Evolutionary conservation across 2,113 vertebrate genomes (phyloP).

Genomic region (Catharus fuscescens): DNA sequence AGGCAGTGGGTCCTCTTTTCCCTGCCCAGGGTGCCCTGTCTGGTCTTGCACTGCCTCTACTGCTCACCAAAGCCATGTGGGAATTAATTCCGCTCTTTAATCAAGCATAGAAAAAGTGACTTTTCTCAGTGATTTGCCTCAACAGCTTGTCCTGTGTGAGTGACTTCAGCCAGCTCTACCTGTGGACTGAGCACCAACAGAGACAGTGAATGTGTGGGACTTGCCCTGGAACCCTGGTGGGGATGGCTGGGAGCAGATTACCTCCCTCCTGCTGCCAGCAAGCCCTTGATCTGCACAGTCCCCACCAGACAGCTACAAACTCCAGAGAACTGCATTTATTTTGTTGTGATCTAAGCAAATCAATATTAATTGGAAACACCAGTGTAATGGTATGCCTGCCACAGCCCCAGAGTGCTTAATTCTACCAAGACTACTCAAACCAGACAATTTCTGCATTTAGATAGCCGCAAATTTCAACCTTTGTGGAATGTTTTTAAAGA

Average conservation of each 20-base stretch:
- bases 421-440: background rate
- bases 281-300: background rate
- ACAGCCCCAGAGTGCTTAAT: background rate
- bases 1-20: background rate
- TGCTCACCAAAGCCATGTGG: background rate
- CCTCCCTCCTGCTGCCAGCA: background rate
- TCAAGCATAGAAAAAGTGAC: background rate
- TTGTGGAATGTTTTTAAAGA: background rate
- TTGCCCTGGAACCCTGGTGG: rapidly evolving
- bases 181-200: background rate
- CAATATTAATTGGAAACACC: background rate
- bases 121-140: background rate
- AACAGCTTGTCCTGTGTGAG: background rate
- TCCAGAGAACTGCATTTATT: background rate
- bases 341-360: background rate
- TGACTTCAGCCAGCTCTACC: background rate
- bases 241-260: background rate
- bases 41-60: background rate
- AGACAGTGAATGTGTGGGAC: too few species aligned
- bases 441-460: rapidly evolving
- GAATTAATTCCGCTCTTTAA: background rate
- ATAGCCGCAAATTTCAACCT: background rate
- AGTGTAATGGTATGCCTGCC: background rate
- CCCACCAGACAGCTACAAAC: background rate
- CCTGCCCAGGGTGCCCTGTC: background rate